Conservation (phyloP, 2,888 invertebrate genomes). For the Pyrrhia umbra region DNA sequence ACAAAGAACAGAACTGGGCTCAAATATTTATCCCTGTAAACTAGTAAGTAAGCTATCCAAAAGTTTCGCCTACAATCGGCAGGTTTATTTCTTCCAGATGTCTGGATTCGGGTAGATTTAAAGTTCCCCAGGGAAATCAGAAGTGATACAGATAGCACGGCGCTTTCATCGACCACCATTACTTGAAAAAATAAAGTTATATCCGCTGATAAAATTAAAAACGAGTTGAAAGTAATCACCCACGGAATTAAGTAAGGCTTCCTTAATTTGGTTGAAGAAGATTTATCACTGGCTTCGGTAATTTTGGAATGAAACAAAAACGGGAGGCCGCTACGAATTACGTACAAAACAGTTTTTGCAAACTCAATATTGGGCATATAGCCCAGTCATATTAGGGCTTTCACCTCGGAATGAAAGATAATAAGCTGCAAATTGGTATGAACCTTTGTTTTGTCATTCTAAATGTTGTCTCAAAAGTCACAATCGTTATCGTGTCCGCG, state of each 20-base stretch:
- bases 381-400: too few species aligned
- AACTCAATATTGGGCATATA: slow-evolving; percentile 9
- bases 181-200: slow-evolving; percentile 38
- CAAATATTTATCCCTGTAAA: slow-evolving; percentile 2
- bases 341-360: slow-evolving; percentile 2
- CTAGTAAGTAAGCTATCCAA: slow-evolving; percentile 14
- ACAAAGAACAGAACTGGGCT: neutral
- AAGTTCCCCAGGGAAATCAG: slow-evolving; percentile 48
- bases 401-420: too few species aligned
- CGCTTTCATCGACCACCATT: slow-evolving; percentile 40
- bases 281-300: slow-evolving; percentile 42
- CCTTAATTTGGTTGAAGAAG: slow-evolving; percentile 45
- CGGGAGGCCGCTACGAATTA: slow-evolving; percentile 28
- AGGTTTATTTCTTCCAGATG: slow-evolving; percentile 54
- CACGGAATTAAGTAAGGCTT: slow-evolving; percentile 44
- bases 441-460: too few species aligned
- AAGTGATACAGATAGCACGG: slow-evolving; percentile 43
- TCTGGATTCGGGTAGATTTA: slow-evolving; percentile 52
- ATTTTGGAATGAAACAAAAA: slow-evolving; percentile 28
- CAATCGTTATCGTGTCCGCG: too few species aligned
- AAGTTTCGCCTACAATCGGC: slow-evolving; percentile 37
- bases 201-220: slow-evolving; percentile 51
- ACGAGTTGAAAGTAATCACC: slow-evolving; percentile 30
- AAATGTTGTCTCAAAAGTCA: too few species aligned
- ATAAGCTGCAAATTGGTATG: too few species aligned